phyloP scores from a whole-genome alignment of 2,888 invertebrate species.

The Cataglyphis rosenhaueri region DNA sequence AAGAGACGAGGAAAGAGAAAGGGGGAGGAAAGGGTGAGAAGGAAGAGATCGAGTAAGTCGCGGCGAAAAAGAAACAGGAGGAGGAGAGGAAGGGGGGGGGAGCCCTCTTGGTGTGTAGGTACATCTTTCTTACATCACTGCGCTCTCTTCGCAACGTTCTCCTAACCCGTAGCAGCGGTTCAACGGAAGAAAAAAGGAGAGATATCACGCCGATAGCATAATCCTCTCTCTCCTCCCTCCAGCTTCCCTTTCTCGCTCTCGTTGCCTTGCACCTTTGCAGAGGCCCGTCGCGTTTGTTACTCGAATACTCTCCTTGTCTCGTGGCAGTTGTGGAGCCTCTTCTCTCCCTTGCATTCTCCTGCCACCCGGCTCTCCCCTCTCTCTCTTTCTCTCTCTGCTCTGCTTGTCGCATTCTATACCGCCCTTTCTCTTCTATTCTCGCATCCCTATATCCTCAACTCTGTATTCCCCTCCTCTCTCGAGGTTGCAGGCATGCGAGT shows the following conservation, averaged over 20 bases:
- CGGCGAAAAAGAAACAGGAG: slow-evolving; percentile 16
- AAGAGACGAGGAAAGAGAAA: background rate
- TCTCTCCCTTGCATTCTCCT: slow-evolving; percentile 17
- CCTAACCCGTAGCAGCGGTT: slow-evolving; percentile 51
- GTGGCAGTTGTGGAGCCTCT: background rate
- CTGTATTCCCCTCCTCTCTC: slow-evolving; percentile 40
- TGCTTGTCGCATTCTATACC: slow-evolving; percentile 18
- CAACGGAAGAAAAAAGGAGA: slow-evolving; percentile 61
- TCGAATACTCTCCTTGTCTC: slow-evolving; percentile 17
- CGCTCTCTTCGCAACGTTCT: slow-evolving; percentile 52
- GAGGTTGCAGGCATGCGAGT: slow-evolving; percentile 73
- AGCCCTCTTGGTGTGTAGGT: slow-evolving; percentile 57
- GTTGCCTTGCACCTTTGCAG: background rate
- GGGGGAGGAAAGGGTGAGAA: background rate
- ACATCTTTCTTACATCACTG: slow-evolving; percentile 75
- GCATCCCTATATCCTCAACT: slow-evolving; percentile 19
- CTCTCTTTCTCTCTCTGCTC: background rate
- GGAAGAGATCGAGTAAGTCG: slow-evolving; percentile 33
- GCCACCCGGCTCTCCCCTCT: no score
- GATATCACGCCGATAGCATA: slow-evolving; percentile 72
- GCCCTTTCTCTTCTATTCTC: slow-evolving; percentile 56
- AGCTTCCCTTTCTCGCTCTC: slow-evolving; percentile 60
- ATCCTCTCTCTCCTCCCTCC: slow-evolving; percentile 66
- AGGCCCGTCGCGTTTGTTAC: slow-evolving; percentile 26
- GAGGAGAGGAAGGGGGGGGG: slow-evolving; percentile 50